Evolutionary conservation across 2,113 vertebrate genomes (phyloP).

Genomic region (Chamaea fasciata): DNA sequence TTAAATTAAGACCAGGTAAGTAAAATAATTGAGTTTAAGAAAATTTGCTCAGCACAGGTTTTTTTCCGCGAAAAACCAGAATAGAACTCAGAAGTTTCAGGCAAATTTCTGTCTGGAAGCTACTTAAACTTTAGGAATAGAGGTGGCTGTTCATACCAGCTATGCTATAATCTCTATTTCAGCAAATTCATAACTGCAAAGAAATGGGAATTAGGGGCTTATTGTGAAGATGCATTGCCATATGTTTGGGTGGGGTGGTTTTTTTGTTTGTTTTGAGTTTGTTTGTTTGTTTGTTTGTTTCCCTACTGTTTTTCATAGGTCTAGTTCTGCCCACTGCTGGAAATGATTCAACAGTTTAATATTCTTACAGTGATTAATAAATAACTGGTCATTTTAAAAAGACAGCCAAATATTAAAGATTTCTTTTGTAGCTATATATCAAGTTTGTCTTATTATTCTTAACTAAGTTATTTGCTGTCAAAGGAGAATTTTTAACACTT

Average conservation of each 20-base stretch:
- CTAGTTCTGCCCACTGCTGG: neutral
- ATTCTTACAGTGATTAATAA: neutral
- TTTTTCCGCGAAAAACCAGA: fast-evolving
- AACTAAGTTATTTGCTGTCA: neutral
- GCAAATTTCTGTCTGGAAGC: neutral
- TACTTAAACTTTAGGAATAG: neutral
- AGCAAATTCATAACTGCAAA: neutral
- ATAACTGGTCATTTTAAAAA: neutral
- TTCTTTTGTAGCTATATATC: neutral
- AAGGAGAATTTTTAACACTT: neutral
- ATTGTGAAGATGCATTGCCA: neutral
- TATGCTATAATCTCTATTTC: neutral
- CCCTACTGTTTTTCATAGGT: neutral
- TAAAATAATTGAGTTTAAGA: neutral
- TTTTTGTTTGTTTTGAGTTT: too few relatives aligned
- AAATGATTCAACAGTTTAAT: neutral
- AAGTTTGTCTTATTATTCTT: neutral
- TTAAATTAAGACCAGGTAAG: neutral
- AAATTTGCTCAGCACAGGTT: neutral
- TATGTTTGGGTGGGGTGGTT: neutral
- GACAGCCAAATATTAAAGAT: fast-evolving
- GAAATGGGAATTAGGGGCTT: neutral
- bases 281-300: too few relatives aligned
- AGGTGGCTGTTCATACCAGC: neutral
- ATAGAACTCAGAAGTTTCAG: neutral